Evolutionary conservation across 2,888 invertebrate genomes (phyloP), one percentile per base, ranked within the genome.

Genomic region (Epistrophella euchroma): DNA sequence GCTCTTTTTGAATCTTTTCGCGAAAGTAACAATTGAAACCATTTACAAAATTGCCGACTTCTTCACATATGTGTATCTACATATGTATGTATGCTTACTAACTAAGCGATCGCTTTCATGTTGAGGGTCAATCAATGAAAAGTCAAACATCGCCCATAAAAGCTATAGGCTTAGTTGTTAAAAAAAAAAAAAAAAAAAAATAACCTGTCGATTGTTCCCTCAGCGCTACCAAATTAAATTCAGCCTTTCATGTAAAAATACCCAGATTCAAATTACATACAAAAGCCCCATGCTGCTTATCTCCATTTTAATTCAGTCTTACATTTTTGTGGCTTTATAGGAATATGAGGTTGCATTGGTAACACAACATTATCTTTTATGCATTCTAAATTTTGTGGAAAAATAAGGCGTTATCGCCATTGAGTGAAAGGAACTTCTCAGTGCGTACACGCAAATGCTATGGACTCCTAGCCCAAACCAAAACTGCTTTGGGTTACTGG

Each of bases 371-470:
- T 68, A 68, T 68, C 52, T 68, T 35, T 50, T 19, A 68, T 37
- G 68, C 68, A 68, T 68, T 68, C 50, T 68, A 68, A 68, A 68
- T 68, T 68, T 64, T 64, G 35, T 47, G 64, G 47, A 64, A 74
- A 45, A 52, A 35, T 55, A 66, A 76, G 62, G 73, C 60, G 32
- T 78, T 83, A 73, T 83, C 73, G 77, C 19, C 10, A 35, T 6
- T 28, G 62, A 79, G 83, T 84, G 83, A 84, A 84, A 84, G 83
- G 83, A 78, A 84, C 78, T 83, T 56, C 62, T 74, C 74, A 64
- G 47, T 78, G 83, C 82, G 77, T 78, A 62, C 79, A 79, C 83
- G 79, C 79, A 84, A 77, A 70, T 35, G 75, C 37, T 64, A 35
- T 43, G 35, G 66, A 68, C 19, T 60, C 71, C 52, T 60, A 52